Conservation (phyloP, 2,113 vertebrate genomes). For the Notarius lentiginosus region DNA sequence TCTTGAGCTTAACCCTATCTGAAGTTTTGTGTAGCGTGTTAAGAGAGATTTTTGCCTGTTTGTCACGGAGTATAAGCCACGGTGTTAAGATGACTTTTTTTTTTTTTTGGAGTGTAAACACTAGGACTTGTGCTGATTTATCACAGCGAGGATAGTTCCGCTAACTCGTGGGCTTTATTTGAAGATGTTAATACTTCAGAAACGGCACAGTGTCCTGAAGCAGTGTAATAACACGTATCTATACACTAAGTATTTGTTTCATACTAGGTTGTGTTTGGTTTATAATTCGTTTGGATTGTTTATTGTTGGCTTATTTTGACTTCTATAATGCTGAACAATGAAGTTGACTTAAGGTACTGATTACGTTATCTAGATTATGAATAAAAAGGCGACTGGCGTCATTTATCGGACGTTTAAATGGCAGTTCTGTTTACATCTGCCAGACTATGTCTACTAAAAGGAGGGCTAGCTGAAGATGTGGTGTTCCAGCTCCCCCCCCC, state of each 20-base stretch:
- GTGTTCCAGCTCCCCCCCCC: neutral
- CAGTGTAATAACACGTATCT: neutral
- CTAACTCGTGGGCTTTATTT: neutral
- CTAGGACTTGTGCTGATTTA: neutral
- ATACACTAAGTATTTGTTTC: neutral
- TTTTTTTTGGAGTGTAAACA: neutral
- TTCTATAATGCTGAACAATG: neutral
- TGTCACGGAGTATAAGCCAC: neutral
- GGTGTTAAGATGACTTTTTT: neutral
- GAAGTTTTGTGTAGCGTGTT: constrained; percentile 27
- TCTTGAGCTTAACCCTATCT: neutral
- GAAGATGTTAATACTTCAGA: neutral
- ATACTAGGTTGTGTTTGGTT: neutral
- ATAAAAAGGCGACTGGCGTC: neutral
- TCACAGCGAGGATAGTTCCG: neutral
- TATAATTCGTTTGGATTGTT: neutral
- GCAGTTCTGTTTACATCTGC: neutral
- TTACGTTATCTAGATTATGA: neutral
- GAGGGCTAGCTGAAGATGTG: neutral
- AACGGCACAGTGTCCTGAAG: neutral
- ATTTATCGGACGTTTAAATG: neutral
- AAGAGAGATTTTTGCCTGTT: neutral
- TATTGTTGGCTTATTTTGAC: neutral
- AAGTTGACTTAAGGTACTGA: neutral
- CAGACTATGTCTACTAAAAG: neutral